Conservation (phyloP, 2,113 vertebrate species). For the Stictonetta naevosa region DNA sequence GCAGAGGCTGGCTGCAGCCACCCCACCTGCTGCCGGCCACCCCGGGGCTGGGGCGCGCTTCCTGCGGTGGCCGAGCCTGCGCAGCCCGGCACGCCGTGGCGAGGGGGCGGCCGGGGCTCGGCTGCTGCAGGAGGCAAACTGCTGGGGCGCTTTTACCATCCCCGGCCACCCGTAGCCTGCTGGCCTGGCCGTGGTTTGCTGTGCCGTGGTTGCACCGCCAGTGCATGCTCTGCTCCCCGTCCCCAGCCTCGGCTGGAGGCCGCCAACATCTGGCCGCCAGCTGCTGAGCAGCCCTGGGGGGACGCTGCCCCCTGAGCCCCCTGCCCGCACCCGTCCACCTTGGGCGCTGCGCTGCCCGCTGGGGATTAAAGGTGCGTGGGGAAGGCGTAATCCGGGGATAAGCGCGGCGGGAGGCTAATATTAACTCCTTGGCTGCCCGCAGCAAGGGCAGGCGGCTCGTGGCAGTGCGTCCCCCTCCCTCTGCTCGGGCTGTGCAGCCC, state of each 20-base stretch:
- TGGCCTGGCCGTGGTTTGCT: not conserved
- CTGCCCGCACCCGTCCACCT: not conserved
- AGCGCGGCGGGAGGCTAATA: conserved; percentile 63
- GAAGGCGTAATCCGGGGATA: conserved; percentile 69
- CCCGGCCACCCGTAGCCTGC: not conserved
- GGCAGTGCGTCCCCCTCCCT: not conserved
- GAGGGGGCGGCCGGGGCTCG: too few species aligned
- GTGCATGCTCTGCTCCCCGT: not conserved
- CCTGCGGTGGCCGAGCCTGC: not conserved
- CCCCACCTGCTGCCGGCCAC: rapidly evolving
- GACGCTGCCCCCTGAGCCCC: not conserved
- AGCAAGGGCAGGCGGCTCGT: conserved; percentile 56
- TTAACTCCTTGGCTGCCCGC: conserved; percentile 53
- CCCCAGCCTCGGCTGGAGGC: not conserved
- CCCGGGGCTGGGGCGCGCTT: rapidly evolving
- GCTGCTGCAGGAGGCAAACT: too few species aligned
- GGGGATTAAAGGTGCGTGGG: conserved; percentile 51
- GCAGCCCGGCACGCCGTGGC: not conserved
- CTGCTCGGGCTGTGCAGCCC: not conserved
- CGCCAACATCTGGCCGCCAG: conserved; percentile 58
- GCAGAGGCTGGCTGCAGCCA: not conserved
- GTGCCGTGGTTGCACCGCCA: not conserved
- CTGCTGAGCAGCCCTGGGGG: not conserved
- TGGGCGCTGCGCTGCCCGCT: not conserved
- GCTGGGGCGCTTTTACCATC: not conserved